Percentiles rank a stretch among this genome's conserved stretches.
These are phyloP conservation scores for Actinostola sp. DNA, from an alignment of 92 coral and sea anemone species.

Conservation along the genomic window DNA sequence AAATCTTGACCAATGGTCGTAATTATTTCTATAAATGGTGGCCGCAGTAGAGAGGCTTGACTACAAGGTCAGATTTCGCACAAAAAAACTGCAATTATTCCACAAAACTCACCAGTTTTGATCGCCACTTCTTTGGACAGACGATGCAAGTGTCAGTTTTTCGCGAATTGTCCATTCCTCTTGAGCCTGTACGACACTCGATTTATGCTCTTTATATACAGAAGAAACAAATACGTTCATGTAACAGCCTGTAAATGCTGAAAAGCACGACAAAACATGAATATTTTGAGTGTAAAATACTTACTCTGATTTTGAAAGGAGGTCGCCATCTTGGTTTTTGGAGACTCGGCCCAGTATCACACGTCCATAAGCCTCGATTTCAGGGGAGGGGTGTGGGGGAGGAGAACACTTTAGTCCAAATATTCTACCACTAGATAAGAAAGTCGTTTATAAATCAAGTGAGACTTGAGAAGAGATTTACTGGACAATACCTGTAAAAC, in stretches of 20 bases:
- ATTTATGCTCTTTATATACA: constrained; percentile 62
- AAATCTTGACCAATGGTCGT: neutral
- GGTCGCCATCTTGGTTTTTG: constrained; percentile 75
- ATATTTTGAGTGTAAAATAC: neutral
- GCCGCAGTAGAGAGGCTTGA: neutral
- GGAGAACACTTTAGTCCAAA: neutral
- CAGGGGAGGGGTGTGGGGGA: constrained; percentile 9
- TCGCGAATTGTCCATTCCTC: constrained; percentile 98
- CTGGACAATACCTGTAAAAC: too few relatives aligned
- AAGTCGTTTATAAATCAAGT: neutral
- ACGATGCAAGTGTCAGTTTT: constrained; percentile 86
- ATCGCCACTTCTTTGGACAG: constrained; percentile 96
- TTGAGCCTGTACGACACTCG: constrained; percentile 51
- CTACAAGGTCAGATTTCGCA: neutral
- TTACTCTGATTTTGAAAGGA: constrained; percentile 74
- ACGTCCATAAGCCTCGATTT: constrained; percentile 2
- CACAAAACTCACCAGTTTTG: constrained; percentile 83
- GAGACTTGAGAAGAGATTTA: neutral
- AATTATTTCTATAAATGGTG: neutral
- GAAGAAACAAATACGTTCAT: neutral
- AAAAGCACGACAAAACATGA: neutral
- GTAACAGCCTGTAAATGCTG: neutral
- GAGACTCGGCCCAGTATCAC: constrained; percentile 9
- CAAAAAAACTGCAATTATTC: neutral
- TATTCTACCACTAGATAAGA: neutral